Evolutionary conservation across 64 coral and sea anemone genomes (phyloP).

Genomic region (Acropora yongei): DNA sequence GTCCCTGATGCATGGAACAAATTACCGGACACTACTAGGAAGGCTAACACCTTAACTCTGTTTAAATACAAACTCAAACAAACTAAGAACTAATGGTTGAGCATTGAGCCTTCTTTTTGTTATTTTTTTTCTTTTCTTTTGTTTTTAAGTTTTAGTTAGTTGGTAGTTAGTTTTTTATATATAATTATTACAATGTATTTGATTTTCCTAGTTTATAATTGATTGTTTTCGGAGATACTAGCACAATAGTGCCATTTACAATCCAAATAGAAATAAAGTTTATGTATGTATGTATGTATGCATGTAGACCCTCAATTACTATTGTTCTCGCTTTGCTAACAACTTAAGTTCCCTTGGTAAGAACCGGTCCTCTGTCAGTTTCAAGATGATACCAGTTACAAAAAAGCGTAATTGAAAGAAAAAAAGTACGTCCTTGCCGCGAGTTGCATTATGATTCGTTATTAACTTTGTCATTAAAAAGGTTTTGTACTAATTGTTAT

Average conservation of each 20-base stretch:
- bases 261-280: not conserved
- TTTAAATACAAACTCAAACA: not conserved
- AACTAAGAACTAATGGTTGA: not conserved
- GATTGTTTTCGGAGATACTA: conserved; percentile 17
- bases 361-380: too few species aligned
- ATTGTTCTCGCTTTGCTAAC: too few species aligned
- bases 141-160: too few species aligned
- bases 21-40: not conserved
- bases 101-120: not conserved
- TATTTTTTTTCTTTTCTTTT: not conserved
- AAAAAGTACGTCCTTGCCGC: too few species aligned
- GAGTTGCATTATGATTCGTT: too few species aligned
- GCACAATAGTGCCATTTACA: not conserved
- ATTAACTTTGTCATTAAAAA: too few species aligned
- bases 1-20: not conserved
- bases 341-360: too few species aligned
- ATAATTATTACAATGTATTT: not conserved
- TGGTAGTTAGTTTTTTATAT: not conserved
- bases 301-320: not conserved
- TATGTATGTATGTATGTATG: conserved; percentile 27
- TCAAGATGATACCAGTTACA: too few species aligned
- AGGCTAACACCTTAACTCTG: not conserved
- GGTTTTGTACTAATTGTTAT: too few species aligned
- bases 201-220: conserved; percentile 8
- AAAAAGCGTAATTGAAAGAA: too few species aligned